phyloP scores from a whole-genome alignment of 2,888 invertebrate genomes.

The Drosophila nigritarsus region DNA sequence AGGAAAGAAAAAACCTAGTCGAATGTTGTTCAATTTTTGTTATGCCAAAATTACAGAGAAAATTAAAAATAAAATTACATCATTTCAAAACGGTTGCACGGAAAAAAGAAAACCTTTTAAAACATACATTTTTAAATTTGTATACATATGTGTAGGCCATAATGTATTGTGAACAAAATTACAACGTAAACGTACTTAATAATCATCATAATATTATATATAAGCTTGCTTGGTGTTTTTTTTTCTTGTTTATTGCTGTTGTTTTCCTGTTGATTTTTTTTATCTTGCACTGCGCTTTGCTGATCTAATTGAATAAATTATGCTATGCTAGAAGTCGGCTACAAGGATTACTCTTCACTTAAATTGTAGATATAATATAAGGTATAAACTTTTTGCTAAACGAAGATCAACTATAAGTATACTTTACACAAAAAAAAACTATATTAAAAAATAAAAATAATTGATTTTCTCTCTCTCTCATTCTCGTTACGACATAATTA shows the following conservation, averaged over 20 bases:
- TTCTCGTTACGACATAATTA: constrained; percentile 26
- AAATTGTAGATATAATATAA: constrained; percentile 43
- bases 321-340: constrained; percentile 73
- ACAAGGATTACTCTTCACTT: constrained; percentile 40
- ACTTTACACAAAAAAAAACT: constrained; percentile 43
- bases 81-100: not conserved
- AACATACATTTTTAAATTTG: constrained; percentile 5
- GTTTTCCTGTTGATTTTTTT: constrained; percentile 1
- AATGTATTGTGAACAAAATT: constrained; percentile 39
- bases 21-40: not conserved
- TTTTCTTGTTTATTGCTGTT: not conserved
- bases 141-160: constrained; percentile 11
- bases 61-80: not conserved
- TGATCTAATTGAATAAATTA: constrained; percentile 71
- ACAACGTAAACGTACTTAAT: constrained; percentile 15
- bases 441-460: constrained; percentile 46
- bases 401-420: constrained; percentile 71
- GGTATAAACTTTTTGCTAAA: constrained; percentile 64
- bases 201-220: constrained; percentile 29
- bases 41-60: not conserved
- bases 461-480: constrained; percentile 11
- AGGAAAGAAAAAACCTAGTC: not conserved
- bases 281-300: constrained; percentile 34
- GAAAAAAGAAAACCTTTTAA: constrained; percentile 8
- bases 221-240: not conserved